phyloP scores from a whole-genome alignment of 1,140 invertebrate genomes.

The Telenomus remus region DNA sequence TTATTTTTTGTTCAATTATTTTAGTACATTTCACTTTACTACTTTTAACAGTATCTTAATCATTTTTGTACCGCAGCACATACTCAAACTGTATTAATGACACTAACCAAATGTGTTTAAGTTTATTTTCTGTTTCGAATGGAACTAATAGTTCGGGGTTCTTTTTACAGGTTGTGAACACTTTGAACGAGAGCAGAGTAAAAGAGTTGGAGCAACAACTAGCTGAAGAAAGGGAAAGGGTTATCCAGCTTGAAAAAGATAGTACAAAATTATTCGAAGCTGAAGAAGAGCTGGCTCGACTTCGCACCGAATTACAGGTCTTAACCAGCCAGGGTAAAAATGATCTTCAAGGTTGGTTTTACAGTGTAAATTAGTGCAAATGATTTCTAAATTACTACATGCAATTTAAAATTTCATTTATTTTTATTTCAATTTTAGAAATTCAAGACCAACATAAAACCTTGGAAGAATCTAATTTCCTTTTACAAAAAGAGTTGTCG shows the following conservation, averaged over 20 bases:
- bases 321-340: conserved; percentile 51
- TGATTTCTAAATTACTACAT: too few species aligned
- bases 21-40: too few species aligned
- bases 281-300: conserved; percentile 74
- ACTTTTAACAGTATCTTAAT: too few species aligned
- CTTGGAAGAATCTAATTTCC: conserved; percentile 63
- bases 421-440: conserved; percentile 15
- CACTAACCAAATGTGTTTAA: too few species aligned
- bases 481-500: conserved; percentile 63
- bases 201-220: conserved; percentile 76
- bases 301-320: conserved; percentile 68
- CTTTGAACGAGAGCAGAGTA: conserved; percentile 75
- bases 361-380: conserved; percentile 10
- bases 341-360: conserved; percentile 48
- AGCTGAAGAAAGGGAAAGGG: conserved; percentile 71
- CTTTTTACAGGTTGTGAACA: conserved; percentile 70
- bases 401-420: conserved; percentile 15
- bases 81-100: too few species aligned
- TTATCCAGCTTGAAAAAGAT: conserved; percentile 75
- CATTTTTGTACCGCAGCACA: too few species aligned
- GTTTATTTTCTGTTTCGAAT: background rate
- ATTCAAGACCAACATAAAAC: conserved; percentile 53
- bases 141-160: conserved; percentile 9
- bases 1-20: too few species aligned
- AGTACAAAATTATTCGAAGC: conserved; percentile 77